A percentile compares a stretch with the other conserved stretches of the same genome.
Conservation (phyloP, 2,797 vertebrate genomes). For the Mionectes olivaceus region DNA sequence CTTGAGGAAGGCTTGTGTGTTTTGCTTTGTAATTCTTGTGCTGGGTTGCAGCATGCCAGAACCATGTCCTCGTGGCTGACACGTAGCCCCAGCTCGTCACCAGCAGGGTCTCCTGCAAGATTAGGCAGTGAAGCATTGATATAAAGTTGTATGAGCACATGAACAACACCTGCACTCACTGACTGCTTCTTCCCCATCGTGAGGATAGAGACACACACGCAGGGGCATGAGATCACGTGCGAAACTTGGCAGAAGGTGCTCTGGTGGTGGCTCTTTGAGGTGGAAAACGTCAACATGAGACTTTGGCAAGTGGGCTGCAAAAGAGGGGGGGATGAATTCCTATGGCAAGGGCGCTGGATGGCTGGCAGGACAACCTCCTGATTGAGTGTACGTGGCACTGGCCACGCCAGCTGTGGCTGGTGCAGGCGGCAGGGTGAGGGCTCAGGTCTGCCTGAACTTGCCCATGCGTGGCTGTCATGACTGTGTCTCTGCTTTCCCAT, state of each 20-base stretch:
- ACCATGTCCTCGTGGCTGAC: neutral
- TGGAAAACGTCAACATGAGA: accelerated
- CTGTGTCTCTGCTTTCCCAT: neutral
- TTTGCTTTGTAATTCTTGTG: neutral
- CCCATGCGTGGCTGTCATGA: neutral
- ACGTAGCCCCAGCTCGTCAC: neutral
- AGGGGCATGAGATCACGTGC: accelerated
- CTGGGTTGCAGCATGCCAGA: neutral
- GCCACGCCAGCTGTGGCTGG: accelerated
- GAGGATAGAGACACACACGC: neutral
- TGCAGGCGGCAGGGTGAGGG: neutral
- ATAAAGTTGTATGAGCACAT: accelerated
- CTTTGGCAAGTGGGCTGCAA: neutral
- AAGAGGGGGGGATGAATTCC: neutral
- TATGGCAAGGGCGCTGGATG: accelerated
- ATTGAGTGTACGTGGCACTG: accelerated
- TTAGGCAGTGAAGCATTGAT: neutral
- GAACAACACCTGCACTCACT: accelerated
- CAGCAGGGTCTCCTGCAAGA: neutral
- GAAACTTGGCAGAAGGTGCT: neutral
- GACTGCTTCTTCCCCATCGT: accelerated
- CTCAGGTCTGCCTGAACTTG: neutral
- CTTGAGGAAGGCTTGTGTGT: neutral
- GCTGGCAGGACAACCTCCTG: neutral
- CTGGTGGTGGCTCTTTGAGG: accelerated